phyloP scores from a whole-genome alignment of 64 coral and sea anemone genomes.

The Porites lutea region DNA sequence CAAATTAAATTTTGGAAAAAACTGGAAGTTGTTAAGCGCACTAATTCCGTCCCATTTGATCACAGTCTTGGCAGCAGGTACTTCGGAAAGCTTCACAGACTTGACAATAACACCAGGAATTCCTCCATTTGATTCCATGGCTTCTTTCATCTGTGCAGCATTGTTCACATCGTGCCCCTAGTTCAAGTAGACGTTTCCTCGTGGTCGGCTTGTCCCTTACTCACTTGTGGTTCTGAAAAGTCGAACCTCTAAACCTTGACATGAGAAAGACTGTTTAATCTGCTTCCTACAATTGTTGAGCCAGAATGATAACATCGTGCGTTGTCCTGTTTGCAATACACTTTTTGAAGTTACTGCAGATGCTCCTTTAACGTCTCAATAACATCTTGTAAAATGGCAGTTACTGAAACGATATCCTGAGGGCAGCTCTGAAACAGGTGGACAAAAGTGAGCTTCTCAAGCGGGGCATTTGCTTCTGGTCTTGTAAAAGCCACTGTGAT shows the following conservation, averaged over 20 bases:
- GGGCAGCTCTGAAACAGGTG: constrained; percentile 42
- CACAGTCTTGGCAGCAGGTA: neutral
- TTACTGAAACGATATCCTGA: constrained; percentile 25
- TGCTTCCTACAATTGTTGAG: constrained; percentile 41
- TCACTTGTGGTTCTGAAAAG: constrained; percentile 62
- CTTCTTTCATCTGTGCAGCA: constrained; percentile 34
- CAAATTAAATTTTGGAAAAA: neutral
- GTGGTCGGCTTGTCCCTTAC: constrained; percentile 39
- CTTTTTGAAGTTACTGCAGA: constrained; percentile 11
- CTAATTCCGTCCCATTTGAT: constrained; percentile 47
- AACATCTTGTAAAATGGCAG: constrained; percentile 48
- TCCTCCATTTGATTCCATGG: constrained; percentile 48
- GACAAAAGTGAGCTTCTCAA: constrained; percentile 47
- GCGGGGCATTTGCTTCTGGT: neutral
- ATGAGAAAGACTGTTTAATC: neutral
- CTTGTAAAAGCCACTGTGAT: constrained; percentile 1
- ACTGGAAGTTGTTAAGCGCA: constrained; percentile 18
- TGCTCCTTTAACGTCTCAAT: constrained; percentile 29
- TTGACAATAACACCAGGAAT: constrained; percentile 39
- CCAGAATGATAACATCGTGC: constrained; percentile 60
- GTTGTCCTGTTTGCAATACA: constrained; percentile 41
- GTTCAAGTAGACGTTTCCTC: constrained; percentile 48
- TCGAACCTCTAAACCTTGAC: constrained; percentile 40
- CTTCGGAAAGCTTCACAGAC: neutral
- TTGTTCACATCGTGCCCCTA: constrained; percentile 23